phyloP scores from a whole-genome alignment of 1,140 invertebrate genomes.

The Drosophila bipectinata region DNA sequence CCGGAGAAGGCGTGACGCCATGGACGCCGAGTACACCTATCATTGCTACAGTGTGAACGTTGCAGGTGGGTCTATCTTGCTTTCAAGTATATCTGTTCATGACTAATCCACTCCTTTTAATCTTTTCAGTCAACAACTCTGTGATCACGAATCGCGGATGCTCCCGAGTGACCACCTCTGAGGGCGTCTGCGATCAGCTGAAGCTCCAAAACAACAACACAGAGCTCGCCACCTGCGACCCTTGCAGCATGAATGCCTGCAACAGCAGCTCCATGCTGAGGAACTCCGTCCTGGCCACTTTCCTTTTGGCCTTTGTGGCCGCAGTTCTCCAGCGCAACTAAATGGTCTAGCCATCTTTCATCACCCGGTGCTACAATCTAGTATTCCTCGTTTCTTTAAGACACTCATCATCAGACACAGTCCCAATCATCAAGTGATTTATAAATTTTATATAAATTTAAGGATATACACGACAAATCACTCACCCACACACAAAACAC shows the following conservation, averaged over 20 bases:
- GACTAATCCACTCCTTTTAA: background rate
- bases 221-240: conserved; percentile 50
- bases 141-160: conserved; percentile 61
- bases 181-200: conserved; percentile 59
- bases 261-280: conserved; percentile 51
- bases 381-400: conserved; percentile 61
- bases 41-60: conserved; percentile 69
- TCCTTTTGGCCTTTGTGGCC: conserved; percentile 59
- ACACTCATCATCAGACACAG: conserved; percentile 18
- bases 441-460: conserved; percentile 55
- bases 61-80: conserved; percentile 20
- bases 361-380: conserved; percentile 64
- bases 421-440: conserved; percentile 2
- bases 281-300: conserved; percentile 46
- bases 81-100: background rate
- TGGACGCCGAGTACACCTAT: conserved; percentile 52
- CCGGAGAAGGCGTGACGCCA: conserved; percentile 48
- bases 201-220: conserved; percentile 28
- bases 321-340: conserved; percentile 55
- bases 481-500: conserved; percentile 3
- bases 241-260: conserved; percentile 70
- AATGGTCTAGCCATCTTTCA: background rate
- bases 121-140: conserved; percentile 44
- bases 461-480: conserved; percentile 15
- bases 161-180: conserved; percentile 54